phyloP scores from a whole-genome alignment of 2,888 invertebrate genomes.

The Cataglyphis livida region DNA sequence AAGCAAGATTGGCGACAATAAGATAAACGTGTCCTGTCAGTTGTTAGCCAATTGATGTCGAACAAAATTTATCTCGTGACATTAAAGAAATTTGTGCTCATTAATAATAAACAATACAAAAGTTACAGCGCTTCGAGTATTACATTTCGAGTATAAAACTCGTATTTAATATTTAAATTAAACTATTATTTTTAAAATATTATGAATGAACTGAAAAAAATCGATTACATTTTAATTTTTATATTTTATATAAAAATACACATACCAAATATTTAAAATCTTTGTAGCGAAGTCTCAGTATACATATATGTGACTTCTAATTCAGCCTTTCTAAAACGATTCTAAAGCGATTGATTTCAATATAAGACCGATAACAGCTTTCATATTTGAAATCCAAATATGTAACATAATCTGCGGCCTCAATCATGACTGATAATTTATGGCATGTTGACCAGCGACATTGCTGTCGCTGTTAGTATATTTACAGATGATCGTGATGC shows the following conservation, averaged over 20 bases:
- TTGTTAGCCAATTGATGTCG: not conserved
- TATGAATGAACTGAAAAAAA: not conserved
- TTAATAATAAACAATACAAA: not conserved
- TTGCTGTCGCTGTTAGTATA: constrained; percentile 4
- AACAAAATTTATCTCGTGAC: constrained; percentile 14
- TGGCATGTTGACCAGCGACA: not conserved
- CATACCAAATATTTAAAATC: not conserved
- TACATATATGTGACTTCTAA: not conserved
- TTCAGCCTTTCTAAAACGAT: not conserved
- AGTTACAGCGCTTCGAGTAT: not conserved
- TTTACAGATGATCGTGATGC: constrained; percentile 14
- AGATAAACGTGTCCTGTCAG: constrained; percentile 41
- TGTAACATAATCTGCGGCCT: not conserved
- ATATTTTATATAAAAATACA: not conserved
- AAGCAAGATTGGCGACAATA: constrained; percentile 37
- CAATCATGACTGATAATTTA: constrained; percentile 23
- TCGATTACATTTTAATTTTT: not conserved
- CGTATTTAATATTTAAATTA: constrained; percentile 8
- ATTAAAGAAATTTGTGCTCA: not conserved
- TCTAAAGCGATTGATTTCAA: not conserved
- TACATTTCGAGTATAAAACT: not conserved
- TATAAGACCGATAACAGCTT: constrained; percentile 7
- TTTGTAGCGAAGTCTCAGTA: not conserved
- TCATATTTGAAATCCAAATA: constrained; percentile 30
- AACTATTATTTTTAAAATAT: not conserved